A percentile compares a stretch with the other conserved stretches of the same genome.
Conservation (phyloP, 2,113 vertebrate genomes). For the Nicator chloris region DNA sequence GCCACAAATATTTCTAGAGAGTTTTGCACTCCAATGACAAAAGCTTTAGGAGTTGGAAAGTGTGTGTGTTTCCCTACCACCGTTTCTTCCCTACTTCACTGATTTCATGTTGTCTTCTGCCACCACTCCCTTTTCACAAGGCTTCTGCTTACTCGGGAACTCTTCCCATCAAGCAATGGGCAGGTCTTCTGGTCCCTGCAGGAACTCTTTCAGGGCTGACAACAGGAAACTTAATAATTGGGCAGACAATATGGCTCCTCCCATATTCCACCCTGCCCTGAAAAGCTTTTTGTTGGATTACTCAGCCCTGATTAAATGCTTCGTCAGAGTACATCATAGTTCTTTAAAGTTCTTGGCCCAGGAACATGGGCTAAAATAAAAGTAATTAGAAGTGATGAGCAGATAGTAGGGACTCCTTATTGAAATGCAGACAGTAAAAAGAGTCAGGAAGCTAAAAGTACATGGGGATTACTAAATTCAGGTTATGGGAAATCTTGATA, state of each 20-base stretch:
- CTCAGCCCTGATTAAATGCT: slow-evolving; percentile 60
- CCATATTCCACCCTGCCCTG: slow-evolving; percentile 52
- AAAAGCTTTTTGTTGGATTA: slow-evolving; percentile 67
- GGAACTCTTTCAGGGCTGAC: slow-evolving; percentile 30
- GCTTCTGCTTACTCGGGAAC: neutral
- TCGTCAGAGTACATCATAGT: slow-evolving; percentile 40
- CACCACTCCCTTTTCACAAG: neutral
- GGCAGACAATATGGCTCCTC: slow-evolving; percentile 62
- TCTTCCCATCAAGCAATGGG: slow-evolving; percentile 19
- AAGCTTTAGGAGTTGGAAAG: slow-evolving; percentile 4
- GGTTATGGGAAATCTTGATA: slow-evolving; percentile 50
- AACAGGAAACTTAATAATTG: slow-evolving; percentile 53
- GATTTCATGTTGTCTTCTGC: slow-evolving; percentile 1
- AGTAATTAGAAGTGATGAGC: slow-evolving; percentile 60
- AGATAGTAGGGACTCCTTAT: slow-evolving; percentile 42
- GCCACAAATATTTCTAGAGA: slow-evolving; percentile 54
- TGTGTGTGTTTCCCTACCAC: neutral
- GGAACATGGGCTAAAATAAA: slow-evolving; percentile 59
- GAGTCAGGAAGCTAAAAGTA: slow-evolving; percentile 43
- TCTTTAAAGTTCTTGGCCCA: slow-evolving; percentile 56
- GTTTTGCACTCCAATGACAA: slow-evolving; percentile 20
- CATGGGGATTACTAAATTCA: slow-evolving; percentile 2
- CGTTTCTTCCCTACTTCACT: slow-evolving; percentile 14
- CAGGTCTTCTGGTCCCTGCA: slow-evolving; percentile 36
- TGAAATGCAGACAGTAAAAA: slow-evolving; percentile 30